Conservation (phyloP, 2,797 vertebrate species). For the Morelia viridis region DNA sequence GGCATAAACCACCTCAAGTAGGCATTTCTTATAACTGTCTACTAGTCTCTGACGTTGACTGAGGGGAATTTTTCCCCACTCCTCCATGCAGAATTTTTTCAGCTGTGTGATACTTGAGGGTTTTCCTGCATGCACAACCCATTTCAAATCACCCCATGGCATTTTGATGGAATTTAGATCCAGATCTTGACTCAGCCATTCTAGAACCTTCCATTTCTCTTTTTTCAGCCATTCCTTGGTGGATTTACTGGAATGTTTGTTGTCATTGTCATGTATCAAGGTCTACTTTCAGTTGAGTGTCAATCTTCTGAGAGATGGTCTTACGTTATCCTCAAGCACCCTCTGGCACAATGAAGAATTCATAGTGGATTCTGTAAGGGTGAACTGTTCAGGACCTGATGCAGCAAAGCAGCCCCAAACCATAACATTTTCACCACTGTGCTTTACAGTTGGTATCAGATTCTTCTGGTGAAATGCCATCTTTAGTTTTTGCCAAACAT, state of each 20-base stretch:
- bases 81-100: neutral
- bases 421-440: neutral
- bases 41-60: neutral
- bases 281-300: neutral
- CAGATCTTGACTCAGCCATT: neutral
- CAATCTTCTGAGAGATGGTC: neutral
- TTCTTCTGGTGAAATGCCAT: neutral
- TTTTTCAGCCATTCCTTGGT: neutral
- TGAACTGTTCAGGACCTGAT: neutral
- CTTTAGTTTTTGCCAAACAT: neutral
- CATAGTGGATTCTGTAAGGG: neutral
- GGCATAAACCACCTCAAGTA: neutral
- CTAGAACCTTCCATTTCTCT: neutral
- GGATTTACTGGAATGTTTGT: neutral
- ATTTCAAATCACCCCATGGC: neutral
- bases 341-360: neutral
- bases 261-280: neutral
- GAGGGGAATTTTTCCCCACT: neutral
- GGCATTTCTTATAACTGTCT: neutral
- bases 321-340: neutral
- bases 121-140: neutral
- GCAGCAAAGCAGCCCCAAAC: neutral
- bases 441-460: neutral
- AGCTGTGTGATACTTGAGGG: neutral
- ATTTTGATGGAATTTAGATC: neutral